phyloP scores from a whole-genome alignment of 1,140 invertebrate species.

The Macrosteles quadrilineatus region DNA sequence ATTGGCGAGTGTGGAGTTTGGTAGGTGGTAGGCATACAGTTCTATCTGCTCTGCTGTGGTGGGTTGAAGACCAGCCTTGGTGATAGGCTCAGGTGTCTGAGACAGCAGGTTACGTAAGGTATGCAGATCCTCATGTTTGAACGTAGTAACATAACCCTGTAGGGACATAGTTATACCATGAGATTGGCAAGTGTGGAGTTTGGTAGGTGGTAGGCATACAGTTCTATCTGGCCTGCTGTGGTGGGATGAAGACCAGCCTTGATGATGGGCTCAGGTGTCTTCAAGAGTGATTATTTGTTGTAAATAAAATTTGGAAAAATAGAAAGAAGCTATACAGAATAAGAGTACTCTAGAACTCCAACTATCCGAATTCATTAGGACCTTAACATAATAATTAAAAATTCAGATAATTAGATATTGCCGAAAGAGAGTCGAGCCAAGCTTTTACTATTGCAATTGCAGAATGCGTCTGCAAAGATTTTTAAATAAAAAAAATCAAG shows the following conservation, averaged over 20 bases:
- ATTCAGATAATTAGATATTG: too few relatives aligned
- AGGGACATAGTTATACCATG: too few relatives aligned
- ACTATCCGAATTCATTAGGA: too few relatives aligned
- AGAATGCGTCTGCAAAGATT: too few relatives aligned
- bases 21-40: conserved; percentile 95
- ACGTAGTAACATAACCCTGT: conserved; percentile 92
- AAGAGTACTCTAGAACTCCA: background rate
- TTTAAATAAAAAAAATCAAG: too few relatives aligned
- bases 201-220: conserved; percentile 96
- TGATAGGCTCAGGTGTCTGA: conserved; percentile 72
- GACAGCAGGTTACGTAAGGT: conserved; percentile 74
- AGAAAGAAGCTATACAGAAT: background rate
- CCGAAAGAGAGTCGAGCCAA: too few relatives aligned
- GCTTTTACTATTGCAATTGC: too few relatives aligned
- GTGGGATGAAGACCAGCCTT: conserved; percentile 95
- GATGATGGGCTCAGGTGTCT: conserved; percentile 70
- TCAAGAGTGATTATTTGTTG: too few relatives aligned
- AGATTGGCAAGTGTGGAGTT: conserved; percentile 90
- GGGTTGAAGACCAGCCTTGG: conserved; percentile 90
- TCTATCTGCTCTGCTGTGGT: conserved; percentile 99
- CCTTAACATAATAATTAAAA: too few relatives aligned
- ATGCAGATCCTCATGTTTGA: conserved; percentile 78
- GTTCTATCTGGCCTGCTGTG: conserved; percentile 96
- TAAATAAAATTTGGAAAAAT: conserved; percentile 31
- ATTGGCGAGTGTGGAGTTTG: conserved; percentile 89